These are phyloP conservation scores for Pteropus rufus DNA, from an alignment of 2,797 vertebrate species.

Conservation along the genomic window DNA sequence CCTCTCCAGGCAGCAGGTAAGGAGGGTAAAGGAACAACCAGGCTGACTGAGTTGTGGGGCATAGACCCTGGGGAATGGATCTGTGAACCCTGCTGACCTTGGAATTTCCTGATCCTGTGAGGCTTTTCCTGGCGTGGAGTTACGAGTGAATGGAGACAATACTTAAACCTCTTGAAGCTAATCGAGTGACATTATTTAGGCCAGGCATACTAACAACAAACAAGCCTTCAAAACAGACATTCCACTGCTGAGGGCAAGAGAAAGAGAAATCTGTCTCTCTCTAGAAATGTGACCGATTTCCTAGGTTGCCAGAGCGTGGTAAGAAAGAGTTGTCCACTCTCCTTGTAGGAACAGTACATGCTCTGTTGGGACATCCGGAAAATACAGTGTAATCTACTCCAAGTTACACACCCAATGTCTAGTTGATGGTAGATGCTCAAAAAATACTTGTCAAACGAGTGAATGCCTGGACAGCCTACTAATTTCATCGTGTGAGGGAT, in stretches of 20 bases:
- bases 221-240: background rate
- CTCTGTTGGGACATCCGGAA: background rate
- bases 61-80: background rate
- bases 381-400: background rate
- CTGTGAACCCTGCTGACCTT: background rate
- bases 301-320: background rate
- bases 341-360: background rate
- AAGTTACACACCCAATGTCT: background rate
- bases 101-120: background rate
- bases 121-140: background rate
- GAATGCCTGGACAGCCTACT: too few relatives aligned
- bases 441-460: background rate
- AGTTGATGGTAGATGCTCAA: background rate
- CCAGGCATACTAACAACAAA: background rate
- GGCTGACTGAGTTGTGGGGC: background rate
- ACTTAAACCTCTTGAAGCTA: background rate
- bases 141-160: background rate
- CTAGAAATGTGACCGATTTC: background rate
- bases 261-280: background rate
- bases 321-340: background rate
- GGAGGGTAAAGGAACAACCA: background rate
- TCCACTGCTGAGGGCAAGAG: background rate
- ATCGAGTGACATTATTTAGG: background rate
- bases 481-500: background rate
- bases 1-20: background rate